Percentiles rank a stretch among this genome's conserved stretches.
Evolutionary conservation across 2,113 vertebrate genomes (phyloP).

Genomic region (Psilopsiagon aurifrons): DNA sequence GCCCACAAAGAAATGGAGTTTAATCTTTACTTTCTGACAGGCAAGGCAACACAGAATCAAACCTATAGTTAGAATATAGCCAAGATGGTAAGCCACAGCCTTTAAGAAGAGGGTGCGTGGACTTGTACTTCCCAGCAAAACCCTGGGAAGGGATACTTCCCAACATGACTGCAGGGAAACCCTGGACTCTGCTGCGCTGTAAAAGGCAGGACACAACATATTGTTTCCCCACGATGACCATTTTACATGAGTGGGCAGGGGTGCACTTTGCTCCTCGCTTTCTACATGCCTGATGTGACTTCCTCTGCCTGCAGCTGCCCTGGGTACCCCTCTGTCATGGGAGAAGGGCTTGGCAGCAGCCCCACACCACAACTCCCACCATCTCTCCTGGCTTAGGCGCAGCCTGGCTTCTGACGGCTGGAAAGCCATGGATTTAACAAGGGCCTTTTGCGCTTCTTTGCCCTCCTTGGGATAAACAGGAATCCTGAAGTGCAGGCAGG

Average conservation of each 20-base stretch:
- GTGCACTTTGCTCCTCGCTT: neutral
- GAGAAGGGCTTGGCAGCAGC: neutral
- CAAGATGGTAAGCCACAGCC: neutral
- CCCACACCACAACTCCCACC: accelerated
- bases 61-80: neutral
- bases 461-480: neutral
- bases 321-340: neutral
- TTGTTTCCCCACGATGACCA: accelerated
- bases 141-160: neutral
- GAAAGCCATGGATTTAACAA: neutral
- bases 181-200: neutral
- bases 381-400: accelerated
- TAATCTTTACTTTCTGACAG: slow-evolving; percentile 4
- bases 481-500: neutral
- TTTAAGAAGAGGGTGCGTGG: neutral
- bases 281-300: neutral
- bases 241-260: neutral
- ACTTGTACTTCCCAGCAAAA: neutral
- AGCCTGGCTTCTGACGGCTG: accelerated
- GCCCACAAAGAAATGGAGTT: neutral
- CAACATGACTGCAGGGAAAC: neutral
- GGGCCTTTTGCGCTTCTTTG: neutral
- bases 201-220: neutral
- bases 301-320: neutral
- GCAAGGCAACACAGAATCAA: neutral